These are phyloP conservation scores for Patella pellucida DNA, from an alignment of 2,888 invertebrate species.

Conservation along the genomic window DNA sequence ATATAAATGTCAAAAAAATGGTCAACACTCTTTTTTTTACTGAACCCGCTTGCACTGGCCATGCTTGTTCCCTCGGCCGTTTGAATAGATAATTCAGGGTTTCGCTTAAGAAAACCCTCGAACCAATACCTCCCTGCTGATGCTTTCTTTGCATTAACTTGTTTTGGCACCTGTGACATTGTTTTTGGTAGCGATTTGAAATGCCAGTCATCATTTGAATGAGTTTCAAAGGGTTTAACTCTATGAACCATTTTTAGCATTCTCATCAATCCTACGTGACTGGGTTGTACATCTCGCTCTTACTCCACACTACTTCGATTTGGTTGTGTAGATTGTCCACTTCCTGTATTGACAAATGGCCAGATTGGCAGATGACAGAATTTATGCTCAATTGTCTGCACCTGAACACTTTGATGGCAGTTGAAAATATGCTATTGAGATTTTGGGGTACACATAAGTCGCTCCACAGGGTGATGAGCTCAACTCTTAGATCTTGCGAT, in stretches of 20 bases:
- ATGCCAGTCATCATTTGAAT: too few species aligned
- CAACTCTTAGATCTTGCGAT: not conserved
- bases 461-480: slow-evolving; percentile 15
- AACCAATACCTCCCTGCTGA: too few species aligned
- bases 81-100: too few species aligned
- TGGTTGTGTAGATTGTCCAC: slow-evolving; percentile 14
- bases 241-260: not conserved
- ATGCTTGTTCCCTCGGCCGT: too few species aligned
- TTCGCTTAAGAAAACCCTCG: too few species aligned
- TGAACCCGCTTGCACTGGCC: too few species aligned
- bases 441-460: slow-evolving; percentile 22
- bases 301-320: not conserved
- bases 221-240: not conserved
- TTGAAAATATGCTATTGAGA: not conserved
- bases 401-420: slow-evolving; percentile 15
- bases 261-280: not conserved
- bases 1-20: too few species aligned
- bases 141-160: too few species aligned
- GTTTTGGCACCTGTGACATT: too few species aligned
- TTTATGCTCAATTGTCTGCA: slow-evolving; percentile 12
- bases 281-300: not conserved
- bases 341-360: slow-evolving; percentile 14
- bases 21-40: too few species aligned
- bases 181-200: too few species aligned
- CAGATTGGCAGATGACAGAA: slow-evolving; percentile 15